Conservation (phyloP, 2,113 vertebrate genomes). For the Odobenus rosmarus region DNA sequence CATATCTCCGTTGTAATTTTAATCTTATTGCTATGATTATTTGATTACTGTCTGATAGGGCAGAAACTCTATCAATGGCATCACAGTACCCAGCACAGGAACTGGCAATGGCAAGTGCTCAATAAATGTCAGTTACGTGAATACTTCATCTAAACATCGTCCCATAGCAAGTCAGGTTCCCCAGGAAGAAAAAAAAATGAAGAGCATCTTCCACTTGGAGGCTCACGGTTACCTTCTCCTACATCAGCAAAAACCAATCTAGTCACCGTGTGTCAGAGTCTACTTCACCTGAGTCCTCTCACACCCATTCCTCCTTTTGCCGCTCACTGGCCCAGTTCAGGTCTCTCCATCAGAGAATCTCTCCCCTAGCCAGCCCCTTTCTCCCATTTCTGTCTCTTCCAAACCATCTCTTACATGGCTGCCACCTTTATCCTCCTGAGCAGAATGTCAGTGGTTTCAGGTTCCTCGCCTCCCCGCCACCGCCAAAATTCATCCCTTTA, state of each 20-base stretch:
- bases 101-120: background rate
- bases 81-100: background rate
- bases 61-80: background rate
- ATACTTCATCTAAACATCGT: background rate
- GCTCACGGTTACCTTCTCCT: background rate
- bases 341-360: background rate
- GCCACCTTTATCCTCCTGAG: background rate
- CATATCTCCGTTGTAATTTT: background rate
- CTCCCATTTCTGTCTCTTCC: background rate
- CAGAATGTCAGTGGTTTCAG: background rate
- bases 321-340: background rate
- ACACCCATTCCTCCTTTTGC: background rate
- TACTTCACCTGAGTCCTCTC: background rate
- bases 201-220: background rate
- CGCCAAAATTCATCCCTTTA: background rate
- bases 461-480: rapidly evolving
- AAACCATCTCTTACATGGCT: background rate
- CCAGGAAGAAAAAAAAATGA: background rate
- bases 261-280: background rate
- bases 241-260: background rate
- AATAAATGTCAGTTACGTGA: background rate
- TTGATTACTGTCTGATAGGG: background rate
- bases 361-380: background rate
- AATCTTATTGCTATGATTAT: background rate
- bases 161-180: background rate